Conservation (phyloP, 1,140 invertebrate species). For the Ptiloglossa arizonensis region DNA sequence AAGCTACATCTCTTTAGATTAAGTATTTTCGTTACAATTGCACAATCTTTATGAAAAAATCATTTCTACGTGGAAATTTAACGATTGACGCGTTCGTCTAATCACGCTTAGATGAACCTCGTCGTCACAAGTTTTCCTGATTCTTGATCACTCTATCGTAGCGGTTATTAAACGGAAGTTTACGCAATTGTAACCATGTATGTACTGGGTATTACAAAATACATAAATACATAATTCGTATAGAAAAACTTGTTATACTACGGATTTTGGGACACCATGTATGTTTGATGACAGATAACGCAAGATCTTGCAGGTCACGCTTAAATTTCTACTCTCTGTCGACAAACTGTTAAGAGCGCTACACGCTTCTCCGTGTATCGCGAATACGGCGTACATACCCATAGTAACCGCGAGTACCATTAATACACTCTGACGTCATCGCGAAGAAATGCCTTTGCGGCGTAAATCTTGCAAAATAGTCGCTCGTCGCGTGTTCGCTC, state of each 20-base stretch:
- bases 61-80: neutral
- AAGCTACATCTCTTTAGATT: neutral
- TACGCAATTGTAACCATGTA: neutral
- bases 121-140: no score
- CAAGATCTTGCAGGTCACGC: neutral
- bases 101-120: neutral
- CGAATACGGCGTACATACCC: constrained; percentile 2
- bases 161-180: neutral
- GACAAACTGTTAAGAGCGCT: neutral
- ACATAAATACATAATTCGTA: no score
- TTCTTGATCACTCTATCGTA: neutral
- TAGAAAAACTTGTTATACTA: neutral
- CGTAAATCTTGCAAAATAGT: constrained; percentile 40
- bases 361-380: constrained; percentile 11
- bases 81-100: neutral
- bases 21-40: neutral
- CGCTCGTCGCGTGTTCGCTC: neutral
- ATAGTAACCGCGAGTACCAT: constrained; percentile 50
- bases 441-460: constrained; percentile 55
- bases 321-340: neutral
- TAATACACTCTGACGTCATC: constrained; percentile 63
- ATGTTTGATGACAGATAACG: no score
- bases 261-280: no score
- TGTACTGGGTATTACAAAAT: no score
- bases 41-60: neutral